These are phyloP conservation scores for Paedocypris micromegethes DNA, from an alignment of 2,797 vertebrate species.

Conservation along the genomic window DNA sequence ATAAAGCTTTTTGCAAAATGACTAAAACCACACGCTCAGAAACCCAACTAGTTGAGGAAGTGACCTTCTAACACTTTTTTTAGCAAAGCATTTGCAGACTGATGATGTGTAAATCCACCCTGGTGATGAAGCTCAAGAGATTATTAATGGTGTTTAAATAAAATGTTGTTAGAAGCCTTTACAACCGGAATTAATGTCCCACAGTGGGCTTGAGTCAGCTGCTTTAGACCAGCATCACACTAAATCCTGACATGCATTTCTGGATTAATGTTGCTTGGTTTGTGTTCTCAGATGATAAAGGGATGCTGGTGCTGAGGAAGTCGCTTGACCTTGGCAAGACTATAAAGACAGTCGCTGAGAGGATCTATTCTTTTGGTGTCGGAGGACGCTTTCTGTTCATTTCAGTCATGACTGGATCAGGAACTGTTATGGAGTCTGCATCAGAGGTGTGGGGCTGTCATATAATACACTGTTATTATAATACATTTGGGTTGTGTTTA, in stretches of 20 bases:
- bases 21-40: no score
- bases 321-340: slow-evolving; percentile 77
- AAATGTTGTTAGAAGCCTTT: background rate
- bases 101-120: background rate
- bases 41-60: no score
- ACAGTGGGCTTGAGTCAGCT: slow-evolving; percentile 22
- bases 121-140: slow-evolving; percentile 6
- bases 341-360: slow-evolving; percentile 76
- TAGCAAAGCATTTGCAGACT: background rate
- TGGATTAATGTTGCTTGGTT: slow-evolving; percentile 4
- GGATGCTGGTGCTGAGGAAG: slow-evolving; percentile 78
- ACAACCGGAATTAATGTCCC: slow-evolving; percentile 7
- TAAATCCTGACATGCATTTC: background rate
- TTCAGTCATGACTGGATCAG: slow-evolving; percentile 89
- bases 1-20: no score
- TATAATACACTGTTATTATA: slow-evolving; percentile 1
- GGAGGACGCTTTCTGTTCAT: slow-evolving; percentile 89
- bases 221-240: background rate
- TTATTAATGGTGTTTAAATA: slow-evolving; percentile 2
- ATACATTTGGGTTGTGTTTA: background rate
- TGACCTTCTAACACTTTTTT: background rate
- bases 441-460: slow-evolving; percentile 6
- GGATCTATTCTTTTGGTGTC: slow-evolving; percentile 87
- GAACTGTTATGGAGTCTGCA: slow-evolving; percentile 48
- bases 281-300: slow-evolving; percentile 71